Percentiles rank a stretch among this genome's conserved stretches.
Conservation (phyloP, 2,797 vertebrate species). For the Remorina albescens region DNA sequence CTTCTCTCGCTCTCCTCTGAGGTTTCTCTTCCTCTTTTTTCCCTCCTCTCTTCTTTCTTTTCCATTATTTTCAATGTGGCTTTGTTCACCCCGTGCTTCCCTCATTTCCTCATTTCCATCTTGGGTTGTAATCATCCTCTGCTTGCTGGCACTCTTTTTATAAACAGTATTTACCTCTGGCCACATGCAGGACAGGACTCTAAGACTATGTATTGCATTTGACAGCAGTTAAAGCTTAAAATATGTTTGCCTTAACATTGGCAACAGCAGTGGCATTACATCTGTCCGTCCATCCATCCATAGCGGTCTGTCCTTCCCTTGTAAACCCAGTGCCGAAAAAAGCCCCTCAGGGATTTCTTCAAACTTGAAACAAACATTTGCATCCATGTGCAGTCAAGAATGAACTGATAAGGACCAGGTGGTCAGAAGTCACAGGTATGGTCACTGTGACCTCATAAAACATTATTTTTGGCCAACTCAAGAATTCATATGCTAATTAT, state of each 20-base stretch:
- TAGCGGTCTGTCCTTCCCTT: too few species aligned
- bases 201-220: conserved; percentile 23
- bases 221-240: conserved; percentile 37
- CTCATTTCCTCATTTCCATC: conserved; percentile 66
- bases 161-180: conserved; percentile 46
- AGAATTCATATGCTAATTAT: too few species aligned
- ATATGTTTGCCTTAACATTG: not conserved
- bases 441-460: too few species aligned
- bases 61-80: conserved; percentile 53
- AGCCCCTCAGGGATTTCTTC: too few species aligned
- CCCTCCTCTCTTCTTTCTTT: conserved; percentile 45
- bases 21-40: conserved; percentile 54
- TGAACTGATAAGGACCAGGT: too few species aligned
- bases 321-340: too few species aligned
- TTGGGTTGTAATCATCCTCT: conserved; percentile 59
- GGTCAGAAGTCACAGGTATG: too few species aligned
- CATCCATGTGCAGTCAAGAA: too few species aligned
- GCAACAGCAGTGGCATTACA: too few species aligned
- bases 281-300: too few species aligned
- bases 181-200: conserved; percentile 13
- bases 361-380: too few species aligned
- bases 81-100: conserved; percentile 67
- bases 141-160: conserved; percentile 39
- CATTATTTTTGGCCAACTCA: too few species aligned
- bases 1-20: conserved; percentile 41